These are phyloP conservation scores for Cydia amplana DNA, from an alignment of 1,140 invertebrate genomes.

Conservation along the genomic window DNA sequence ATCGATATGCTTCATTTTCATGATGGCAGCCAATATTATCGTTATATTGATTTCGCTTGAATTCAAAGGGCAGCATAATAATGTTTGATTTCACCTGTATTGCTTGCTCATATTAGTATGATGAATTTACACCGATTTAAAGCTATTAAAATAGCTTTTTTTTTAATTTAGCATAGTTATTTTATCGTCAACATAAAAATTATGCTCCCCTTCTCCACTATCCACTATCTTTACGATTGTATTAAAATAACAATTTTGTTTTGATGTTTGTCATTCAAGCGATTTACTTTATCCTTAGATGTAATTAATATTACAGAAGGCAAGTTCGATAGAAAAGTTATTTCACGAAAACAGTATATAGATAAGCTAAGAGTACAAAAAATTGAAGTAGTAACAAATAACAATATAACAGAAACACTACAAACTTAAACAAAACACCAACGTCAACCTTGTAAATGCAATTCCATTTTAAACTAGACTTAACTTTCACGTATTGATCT, in stretches of 20 bases:
- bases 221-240: neutral
- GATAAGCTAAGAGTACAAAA: neutral
- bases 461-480: slow-evolving; percentile 52
- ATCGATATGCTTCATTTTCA: slow-evolving; percentile 77
- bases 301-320: slow-evolving; percentile 56
- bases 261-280: slow-evolving; percentile 38
- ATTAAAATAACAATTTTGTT: slow-evolving; percentile 22
- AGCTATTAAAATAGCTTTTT: neutral
- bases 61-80: neutral
- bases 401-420: slow-evolving; percentile 9
- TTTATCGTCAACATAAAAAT: neutral
- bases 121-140: neutral
- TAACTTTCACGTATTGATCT: slow-evolving; percentile 40
- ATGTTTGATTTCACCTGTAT: neutral
- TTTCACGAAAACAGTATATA: slow-evolving; percentile 43
- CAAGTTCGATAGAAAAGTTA: slow-evolving; percentile 56
- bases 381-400: slow-evolving; percentile 18
- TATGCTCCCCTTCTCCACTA: neutral
- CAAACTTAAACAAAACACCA: slow-evolving; percentile 15
- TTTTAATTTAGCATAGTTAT: neutral
- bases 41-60: slow-evolving; percentile 32
- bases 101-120: neutral
- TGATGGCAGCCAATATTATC: slow-evolving; percentile 66
- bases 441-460: slow-evolving; percentile 43
- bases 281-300: slow-evolving; percentile 48